These are phyloP conservation scores for Sycophila texana DNA, from an alignment of 2,888 invertebrate genomes.

Conservation along the genomic window DNA sequence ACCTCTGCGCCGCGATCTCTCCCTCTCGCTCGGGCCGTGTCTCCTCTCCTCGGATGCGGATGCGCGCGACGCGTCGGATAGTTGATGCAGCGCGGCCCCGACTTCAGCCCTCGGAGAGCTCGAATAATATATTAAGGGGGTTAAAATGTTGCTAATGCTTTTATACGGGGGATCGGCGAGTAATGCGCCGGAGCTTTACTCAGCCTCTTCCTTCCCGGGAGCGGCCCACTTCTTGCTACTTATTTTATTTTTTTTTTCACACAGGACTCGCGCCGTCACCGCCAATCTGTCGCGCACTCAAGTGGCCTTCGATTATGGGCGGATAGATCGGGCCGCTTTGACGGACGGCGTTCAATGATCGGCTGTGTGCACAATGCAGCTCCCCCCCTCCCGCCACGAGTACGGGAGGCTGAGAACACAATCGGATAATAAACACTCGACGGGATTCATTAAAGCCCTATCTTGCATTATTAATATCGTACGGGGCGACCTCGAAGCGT, in stretches of 20 bases:
- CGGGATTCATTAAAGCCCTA: slow-evolving; percentile 31
- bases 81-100: slow-evolving; percentile 54
- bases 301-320: slow-evolving; percentile 52
- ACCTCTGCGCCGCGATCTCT: slow-evolving; percentile 22
- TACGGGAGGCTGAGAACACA: slow-evolving; percentile 18
- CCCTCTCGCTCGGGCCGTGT: slow-evolving; percentile 9
- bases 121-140: slow-evolving; percentile 75
- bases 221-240: slow-evolving; percentile 56
- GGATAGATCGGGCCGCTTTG: slow-evolving; percentile 16
- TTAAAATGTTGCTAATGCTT: slow-evolving; percentile 73
- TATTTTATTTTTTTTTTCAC: slow-evolving; percentile 63
- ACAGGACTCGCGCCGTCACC: slow-evolving; percentile 18
- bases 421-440: slow-evolving; percentile 45
- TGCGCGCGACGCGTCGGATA: slow-evolving; percentile 4
- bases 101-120: slow-evolving; percentile 59
- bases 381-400: neutral
- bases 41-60: neutral
- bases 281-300: slow-evolving; percentile 41
- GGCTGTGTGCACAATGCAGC: slow-evolving; percentile 11
- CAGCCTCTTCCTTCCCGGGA: slow-evolving; percentile 56
- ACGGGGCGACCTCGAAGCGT: neutral
- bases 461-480: slow-evolving; percentile 4
- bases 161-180: slow-evolving; percentile 64
- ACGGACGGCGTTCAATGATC: slow-evolving; percentile 7
- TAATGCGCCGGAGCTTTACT: slow-evolving; percentile 63